Evolutionary conservation across 2,797 vertebrate species (phyloP).

Genomic region (Melanotaenia maccullochi): DNA sequence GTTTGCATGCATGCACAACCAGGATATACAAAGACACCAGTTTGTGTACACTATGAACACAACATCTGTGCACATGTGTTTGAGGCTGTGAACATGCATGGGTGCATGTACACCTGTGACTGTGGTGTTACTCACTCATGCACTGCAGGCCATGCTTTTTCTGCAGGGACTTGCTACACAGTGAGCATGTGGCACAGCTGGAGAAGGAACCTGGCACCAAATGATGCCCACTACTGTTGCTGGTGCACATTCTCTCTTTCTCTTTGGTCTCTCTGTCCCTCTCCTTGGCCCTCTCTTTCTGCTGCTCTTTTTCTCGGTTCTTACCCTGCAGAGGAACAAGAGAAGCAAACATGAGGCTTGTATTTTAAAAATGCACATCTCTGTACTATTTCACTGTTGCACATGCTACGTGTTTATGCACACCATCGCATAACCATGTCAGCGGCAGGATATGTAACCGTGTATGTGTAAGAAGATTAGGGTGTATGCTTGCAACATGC

Average conservation of each 20-base stretch:
- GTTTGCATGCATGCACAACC: slow-evolving; percentile 21
- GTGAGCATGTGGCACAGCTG: slow-evolving; percentile 88
- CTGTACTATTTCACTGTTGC: slow-evolving; percentile 2
- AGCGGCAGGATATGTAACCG: slow-evolving; percentile 27
- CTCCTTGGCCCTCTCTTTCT: slow-evolving; percentile 82
- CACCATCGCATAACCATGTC: slow-evolving; percentile 18
- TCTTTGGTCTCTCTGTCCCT: slow-evolving; percentile 81
- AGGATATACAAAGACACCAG: slow-evolving; percentile 24
- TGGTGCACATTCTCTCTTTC: slow-evolving; percentile 57
- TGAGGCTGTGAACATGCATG: slow-evolving; percentile 33
- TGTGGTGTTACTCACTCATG: slow-evolving; percentile 88
- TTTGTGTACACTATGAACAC: slow-evolving; percentile 23
- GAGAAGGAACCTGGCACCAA: slow-evolving; percentile 86
- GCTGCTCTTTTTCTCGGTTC: slow-evolving; percentile 89
- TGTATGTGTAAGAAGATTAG: slow-evolving; percentile 51
- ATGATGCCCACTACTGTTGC: slow-evolving; percentile 82
- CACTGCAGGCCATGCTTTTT: slow-evolving; percentile 91
- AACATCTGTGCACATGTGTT: slow-evolving; percentile 43
- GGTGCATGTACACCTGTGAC: slow-evolving; percentile 40
- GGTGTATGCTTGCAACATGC: slow-evolving; percentile 10
- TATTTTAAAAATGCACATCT: slow-evolving; percentile 17
- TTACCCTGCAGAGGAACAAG: slow-evolving; percentile 86
- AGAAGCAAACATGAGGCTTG: slow-evolving; percentile 10
- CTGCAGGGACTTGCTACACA: slow-evolving; percentile 90
- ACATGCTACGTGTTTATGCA: background rate